These are phyloP conservation scores for Rosalia funebris DNA, from an alignment of 2,888 invertebrate species.

Conservation along the genomic window DNA sequence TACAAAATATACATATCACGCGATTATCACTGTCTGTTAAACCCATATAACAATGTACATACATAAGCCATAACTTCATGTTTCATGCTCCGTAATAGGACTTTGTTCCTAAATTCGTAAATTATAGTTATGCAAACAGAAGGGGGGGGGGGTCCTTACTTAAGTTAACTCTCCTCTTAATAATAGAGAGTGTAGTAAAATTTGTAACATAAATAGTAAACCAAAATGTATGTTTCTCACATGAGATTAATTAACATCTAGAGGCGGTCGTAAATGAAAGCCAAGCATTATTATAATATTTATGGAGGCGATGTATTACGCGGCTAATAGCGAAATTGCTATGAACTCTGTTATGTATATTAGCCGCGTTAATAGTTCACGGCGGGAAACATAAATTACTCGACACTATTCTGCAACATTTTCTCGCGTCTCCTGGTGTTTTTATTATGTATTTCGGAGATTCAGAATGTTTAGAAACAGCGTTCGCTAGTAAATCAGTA, in stretches of 20 bases:
- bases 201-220: constrained; percentile 7
- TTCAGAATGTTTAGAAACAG: too few species aligned
- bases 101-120: too few species aligned
- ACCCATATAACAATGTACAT: too few species aligned
- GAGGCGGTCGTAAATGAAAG: constrained; percentile 10
- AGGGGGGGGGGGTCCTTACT: too few species aligned
- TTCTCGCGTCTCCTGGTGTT: background rate
- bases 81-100: too few species aligned
- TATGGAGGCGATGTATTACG: constrained; percentile 19
- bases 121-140: too few species aligned
- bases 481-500: too few species aligned
- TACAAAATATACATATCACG: too few species aligned
- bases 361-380: constrained; percentile 14
- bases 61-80: too few species aligned
- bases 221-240: constrained; percentile 11
- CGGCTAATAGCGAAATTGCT: constrained; percentile 20
- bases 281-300: constrained; percentile 20
- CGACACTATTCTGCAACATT: background rate
- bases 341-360: constrained; percentile 17
- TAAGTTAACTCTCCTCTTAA: background rate
- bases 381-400: constrained; percentile 12
- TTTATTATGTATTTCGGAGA: background rate
- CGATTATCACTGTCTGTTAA: too few species aligned
- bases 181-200: constrained; percentile 4
- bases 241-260: constrained; percentile 19